phyloP scores from a whole-genome alignment of 2,888 invertebrate genomes.

The Kuschelorhynchus macadamiae region DNA sequence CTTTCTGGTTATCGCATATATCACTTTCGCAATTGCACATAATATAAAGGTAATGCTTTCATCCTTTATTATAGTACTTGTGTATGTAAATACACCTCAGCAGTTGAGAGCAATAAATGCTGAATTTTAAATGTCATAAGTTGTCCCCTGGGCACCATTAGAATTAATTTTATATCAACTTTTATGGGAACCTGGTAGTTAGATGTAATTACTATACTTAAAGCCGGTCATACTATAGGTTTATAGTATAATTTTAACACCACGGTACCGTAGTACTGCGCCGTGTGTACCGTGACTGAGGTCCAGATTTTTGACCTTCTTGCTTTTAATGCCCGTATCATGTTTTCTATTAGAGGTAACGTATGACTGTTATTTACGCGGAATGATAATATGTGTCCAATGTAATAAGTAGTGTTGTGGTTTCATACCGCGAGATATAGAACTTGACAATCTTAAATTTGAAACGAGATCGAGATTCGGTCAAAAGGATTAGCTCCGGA shows the following conservation, averaged over 20 bases:
- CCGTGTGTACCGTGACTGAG: constrained; percentile 39
- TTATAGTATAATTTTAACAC: constrained; percentile 49
- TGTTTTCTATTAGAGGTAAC: constrained; percentile 37
- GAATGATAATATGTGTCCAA: too few relatives aligned
- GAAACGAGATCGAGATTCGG: too few relatives aligned
- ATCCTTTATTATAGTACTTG: not conserved
- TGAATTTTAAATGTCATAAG: constrained; percentile 45
- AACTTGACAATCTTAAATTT: too few relatives aligned
- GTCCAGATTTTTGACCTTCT: constrained; percentile 48
- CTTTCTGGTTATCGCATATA: not conserved
- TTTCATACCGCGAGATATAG: too few relatives aligned
- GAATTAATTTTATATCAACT: constrained; percentile 49
- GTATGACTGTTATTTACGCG: not conserved
- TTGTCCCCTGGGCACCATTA: constrained; percentile 45
- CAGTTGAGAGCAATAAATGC: constrained; percentile 7
- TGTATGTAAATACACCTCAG: not conserved
- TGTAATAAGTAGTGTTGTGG: too few relatives aligned
- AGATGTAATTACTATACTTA: constrained; percentile 46
- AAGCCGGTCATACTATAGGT: constrained; percentile 25
- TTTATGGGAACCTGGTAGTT: constrained; percentile 45
- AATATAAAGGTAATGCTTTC: not conserved
- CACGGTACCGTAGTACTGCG: constrained; percentile 46
- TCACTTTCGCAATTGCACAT: not conserved
- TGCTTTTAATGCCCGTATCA: constrained; percentile 37
- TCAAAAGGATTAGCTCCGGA: too few relatives aligned